These are phyloP conservation scores for Manis pentadactyla DNA, from an alignment of 2,797 vertebrate genomes.

Conservation along the genomic window DNA sequence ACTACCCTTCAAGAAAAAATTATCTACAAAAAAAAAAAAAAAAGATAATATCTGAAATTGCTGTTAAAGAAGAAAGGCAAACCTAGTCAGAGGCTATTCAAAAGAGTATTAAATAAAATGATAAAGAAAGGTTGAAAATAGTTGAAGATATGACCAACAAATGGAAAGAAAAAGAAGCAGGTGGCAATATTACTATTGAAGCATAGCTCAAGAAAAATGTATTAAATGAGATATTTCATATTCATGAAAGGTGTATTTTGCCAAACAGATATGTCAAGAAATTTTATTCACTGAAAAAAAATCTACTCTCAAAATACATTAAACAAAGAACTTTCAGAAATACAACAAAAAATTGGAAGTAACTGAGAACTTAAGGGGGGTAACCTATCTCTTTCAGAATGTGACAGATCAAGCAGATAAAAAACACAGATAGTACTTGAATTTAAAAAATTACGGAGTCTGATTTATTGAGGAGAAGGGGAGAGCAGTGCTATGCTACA, in stretches of 20 bases:
- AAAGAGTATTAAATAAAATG: constrained; percentile 29
- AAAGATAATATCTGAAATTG: background rate
- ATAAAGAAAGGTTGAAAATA: background rate
- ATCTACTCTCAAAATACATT: constrained; percentile 8
- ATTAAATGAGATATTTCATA: constrained; percentile 19
- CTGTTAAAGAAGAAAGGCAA: background rate
- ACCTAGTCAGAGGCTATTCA: background rate
- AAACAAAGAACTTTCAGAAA: constrained; percentile 56
- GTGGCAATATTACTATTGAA: background rate
- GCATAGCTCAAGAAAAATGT: constrained; percentile 3
- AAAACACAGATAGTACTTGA: constrained; percentile 8
- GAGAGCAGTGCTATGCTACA: background rate
- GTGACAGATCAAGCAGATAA: constrained; percentile 14
- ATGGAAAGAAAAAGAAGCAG: constrained; percentile 20
- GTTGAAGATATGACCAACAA: background rate
- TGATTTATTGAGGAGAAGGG: constrained; percentile 31
- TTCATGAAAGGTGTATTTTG: constrained; percentile 27
- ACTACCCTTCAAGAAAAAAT: too few species aligned
- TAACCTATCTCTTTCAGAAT: background rate
- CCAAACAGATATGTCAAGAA: constrained; percentile 27
- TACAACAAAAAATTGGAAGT: constrained; percentile 31
- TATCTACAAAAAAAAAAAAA: too few species aligned
- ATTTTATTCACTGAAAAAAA: background rate
- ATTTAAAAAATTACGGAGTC: constrained; percentile 24
- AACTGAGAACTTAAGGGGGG: background rate